A percentile compares a stretch with the other conserved stretches of the same genome.
Conservation (phyloP, 2,888 invertebrate species). For the Germaria angustata region DNA sequence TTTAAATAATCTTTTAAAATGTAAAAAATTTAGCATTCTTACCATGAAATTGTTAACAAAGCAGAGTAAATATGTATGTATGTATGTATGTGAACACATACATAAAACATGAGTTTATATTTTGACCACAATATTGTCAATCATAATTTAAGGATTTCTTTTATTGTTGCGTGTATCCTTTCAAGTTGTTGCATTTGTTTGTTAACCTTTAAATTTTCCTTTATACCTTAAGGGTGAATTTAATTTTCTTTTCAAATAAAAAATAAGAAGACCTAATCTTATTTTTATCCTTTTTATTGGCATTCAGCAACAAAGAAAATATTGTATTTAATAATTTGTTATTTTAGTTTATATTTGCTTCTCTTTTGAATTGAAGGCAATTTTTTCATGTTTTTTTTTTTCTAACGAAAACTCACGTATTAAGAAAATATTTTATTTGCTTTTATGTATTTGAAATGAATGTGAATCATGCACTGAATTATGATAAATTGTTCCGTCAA, state of each 20-base stretch:
- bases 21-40: slow-evolving; percentile 6
- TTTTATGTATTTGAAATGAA: background rate
- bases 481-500: slow-evolving; percentile 79
- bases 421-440: slow-evolving; percentile 17
- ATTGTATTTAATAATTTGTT: slow-evolving; percentile 74
- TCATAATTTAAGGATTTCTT: slow-evolving; percentile 41
- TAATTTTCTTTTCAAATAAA: background rate
- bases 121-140: slow-evolving; percentile 53
- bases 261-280: slow-evolving; percentile 26
- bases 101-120: background rate
- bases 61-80: background rate
- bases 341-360: slow-evolving; percentile 18
- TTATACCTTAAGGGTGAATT: slow-evolving; percentile 21
- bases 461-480: slow-evolving; percentile 75
- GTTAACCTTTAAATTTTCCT: background rate
- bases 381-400: background rate
- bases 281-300: slow-evolving; percentile 47
- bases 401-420: slow-evolving; percentile 11
- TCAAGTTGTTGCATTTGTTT: slow-evolving; percentile 40
- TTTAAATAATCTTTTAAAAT: slow-evolving; percentile 47
- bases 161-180: slow-evolving; percentile 14
- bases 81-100: background rate
- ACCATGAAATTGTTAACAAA: slow-evolving; percentile 22
- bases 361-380: background rate
- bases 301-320: slow-evolving; percentile 70